phyloP scores from a whole-genome alignment of 2,888 invertebrate species.

The Andricus curvator region DNA sequence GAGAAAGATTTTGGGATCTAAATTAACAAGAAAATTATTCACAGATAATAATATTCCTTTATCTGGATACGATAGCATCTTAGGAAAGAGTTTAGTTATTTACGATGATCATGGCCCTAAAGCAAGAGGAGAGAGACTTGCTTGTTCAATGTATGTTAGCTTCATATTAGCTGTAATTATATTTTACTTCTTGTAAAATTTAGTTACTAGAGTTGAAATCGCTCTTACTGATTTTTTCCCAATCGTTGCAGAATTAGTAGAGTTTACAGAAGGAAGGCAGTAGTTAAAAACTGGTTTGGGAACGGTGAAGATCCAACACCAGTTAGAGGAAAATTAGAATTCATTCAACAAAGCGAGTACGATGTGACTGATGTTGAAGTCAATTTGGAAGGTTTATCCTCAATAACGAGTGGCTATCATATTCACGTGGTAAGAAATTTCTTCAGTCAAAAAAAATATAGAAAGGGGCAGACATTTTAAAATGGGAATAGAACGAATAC shows the following conservation, averaged over 20 bases:
- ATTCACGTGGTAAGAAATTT: constrained; percentile 83
- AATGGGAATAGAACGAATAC: no score
- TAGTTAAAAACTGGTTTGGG: constrained; percentile 92
- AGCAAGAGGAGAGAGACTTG: constrained; percentile 92
- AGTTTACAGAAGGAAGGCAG: constrained; percentile 89
- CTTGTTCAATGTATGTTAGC: constrained; percentile 88
- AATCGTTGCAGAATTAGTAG: constrained; percentile 83
- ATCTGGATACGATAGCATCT: constrained; percentile 85
- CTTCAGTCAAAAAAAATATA: no score
- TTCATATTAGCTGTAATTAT: no score
- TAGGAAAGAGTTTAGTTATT: constrained; percentile 91
- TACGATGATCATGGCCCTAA: constrained; percentile 93
- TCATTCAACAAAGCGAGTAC: constrained; percentile 92
- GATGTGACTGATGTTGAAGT: constrained; percentile 90
- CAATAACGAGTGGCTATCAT: constrained; percentile 86
- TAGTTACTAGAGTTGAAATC: background rate
- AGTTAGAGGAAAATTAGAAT: constrained; percentile 88
- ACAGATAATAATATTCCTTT: constrained; percentile 89
- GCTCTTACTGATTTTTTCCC: background rate
- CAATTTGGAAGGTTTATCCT: constrained; percentile 84
- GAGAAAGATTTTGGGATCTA: constrained; percentile 82
- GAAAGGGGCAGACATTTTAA: no score
- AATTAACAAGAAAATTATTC: constrained; percentile 86
- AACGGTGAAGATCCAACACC: constrained; percentile 83
- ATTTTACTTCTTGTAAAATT: background rate